Base-by-base conservation (phyloP, 23 tunicate genomes). In the Phallusia fumigata region DNA sequence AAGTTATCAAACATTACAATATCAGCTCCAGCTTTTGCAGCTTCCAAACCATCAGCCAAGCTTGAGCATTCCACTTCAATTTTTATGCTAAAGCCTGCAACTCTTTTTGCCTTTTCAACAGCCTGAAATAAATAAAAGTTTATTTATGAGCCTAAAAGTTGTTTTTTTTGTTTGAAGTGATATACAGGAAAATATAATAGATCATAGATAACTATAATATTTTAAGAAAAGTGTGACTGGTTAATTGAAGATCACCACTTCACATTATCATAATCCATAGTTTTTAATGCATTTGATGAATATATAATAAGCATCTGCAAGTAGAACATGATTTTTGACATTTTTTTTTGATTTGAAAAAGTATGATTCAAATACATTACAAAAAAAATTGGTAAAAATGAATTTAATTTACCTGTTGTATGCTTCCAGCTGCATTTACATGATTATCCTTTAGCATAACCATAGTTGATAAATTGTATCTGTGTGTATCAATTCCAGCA, bases 1-100 rank as follows among this genome's bases (percentile, higher is more conserved):
- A 86, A 86, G 53, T 90, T 90, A 65, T 90, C 96, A 77, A 90
- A 86, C 96, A 90, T 90, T 15, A 90, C 86, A 79, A 90, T 79
- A 78, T 90, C 89, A 33, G 96, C 96, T 40, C 96, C 96, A 49
- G 90, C 79, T 15, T 24, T 64, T 18, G 87, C 96, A 0, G 96
- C 96, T 78, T 90, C 96, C 16, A 82, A 19, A 18, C 84, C 96
- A 81, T 90, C 96, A 3, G 50, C 80, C 6, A 86, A 53, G 16
- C 79, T 52, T 74, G 73, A 83, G 77, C 96, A 90, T 90, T 90
- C 96, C 5, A 90, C 96, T 53, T 90, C 96, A 0, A 90, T 83
- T 74, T 90, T 90, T 31, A 78, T 28, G 28, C 89, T 79, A 45
- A 90, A 90, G 33, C 92, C 92, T 19, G 92, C 77, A 0, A 53